A percentile compares a stretch with the other conserved stretches of the same genome.
Evolutionary conservation across 64 coral and sea anemone genomes (phyloP).

Genomic region (Montipora sp.): DNA sequence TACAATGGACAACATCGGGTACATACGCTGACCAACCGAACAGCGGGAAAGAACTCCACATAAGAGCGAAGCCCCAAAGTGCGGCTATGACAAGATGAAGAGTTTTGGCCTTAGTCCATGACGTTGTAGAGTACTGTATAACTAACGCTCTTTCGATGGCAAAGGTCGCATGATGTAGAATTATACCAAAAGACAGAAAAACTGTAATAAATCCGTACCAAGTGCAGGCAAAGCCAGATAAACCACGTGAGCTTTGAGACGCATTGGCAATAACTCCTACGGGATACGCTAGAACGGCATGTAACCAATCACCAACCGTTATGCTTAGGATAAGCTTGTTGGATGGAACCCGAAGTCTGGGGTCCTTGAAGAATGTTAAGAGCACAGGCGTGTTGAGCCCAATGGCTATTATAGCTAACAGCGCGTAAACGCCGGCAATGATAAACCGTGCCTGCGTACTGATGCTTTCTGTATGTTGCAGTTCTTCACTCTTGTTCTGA

Average conservation of each 20-base stretch:
- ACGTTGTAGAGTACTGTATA: not conserved
- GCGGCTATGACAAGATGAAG: not conserved
- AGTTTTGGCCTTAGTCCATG: not conserved
- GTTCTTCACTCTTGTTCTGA: constrained; percentile 11
- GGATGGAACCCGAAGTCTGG: not conserved
- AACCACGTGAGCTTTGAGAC: not conserved
- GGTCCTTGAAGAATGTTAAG: constrained; percentile 6
- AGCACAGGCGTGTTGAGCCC: constrained; percentile 25
- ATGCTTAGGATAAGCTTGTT: constrained; percentile 30
- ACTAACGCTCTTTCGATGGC: constrained; percentile 17
- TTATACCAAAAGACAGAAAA: constrained; percentile 23
- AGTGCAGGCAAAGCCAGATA: not conserved
- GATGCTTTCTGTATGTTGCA: not conserved
- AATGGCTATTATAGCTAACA: not conserved
- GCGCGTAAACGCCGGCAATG: constrained; percentile 1
- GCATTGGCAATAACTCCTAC: not conserved
- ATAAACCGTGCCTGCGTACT: not conserved
- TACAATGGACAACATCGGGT: not conserved
- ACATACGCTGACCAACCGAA: constrained; percentile 46
- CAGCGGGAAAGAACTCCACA: constrained; percentile 21
- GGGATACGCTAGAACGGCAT: constrained; percentile 11
- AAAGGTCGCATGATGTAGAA: constrained; percentile 19
- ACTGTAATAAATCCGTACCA: constrained; percentile 28
- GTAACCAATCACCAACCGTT: constrained; percentile 34
- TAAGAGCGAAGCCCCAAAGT: constrained; percentile 12